These are phyloP conservation scores for Cynoglossus semilaevis DNA, from an alignment of 2,113 vertebrate species.

Conservation along the genomic window DNA sequence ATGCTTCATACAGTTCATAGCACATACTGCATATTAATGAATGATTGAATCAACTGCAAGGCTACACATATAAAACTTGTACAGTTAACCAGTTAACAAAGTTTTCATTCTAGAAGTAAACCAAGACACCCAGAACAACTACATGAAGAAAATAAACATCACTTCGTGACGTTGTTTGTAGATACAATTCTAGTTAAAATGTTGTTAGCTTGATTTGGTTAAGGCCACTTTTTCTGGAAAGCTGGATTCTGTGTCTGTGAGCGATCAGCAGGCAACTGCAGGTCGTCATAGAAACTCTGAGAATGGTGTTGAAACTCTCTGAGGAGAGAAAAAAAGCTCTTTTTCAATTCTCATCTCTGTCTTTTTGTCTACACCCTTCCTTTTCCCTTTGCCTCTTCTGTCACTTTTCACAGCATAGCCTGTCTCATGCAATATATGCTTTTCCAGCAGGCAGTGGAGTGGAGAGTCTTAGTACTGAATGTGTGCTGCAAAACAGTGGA, in stretches of 20 bases:
- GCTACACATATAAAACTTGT: too few species aligned
- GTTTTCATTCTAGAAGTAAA: too few species aligned
- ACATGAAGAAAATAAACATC: too few species aligned
- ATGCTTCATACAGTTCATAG: too few species aligned
- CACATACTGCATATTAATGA: too few species aligned
- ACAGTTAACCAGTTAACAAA: too few species aligned
- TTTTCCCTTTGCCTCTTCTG: constrained; percentile 6
- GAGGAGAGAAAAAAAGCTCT: constrained; percentile 52
- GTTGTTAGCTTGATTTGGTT: too few species aligned
- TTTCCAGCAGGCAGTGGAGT: constrained; percentile 14
- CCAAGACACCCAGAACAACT: too few species aligned
- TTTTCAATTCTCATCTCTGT: constrained; percentile 44
- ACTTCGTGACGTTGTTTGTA: too few species aligned
- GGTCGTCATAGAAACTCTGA: constrained; percentile 68
- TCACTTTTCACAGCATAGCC: constrained; percentile 4
- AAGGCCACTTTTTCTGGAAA: constrained; percentile 6
- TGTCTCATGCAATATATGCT: constrained; percentile 25
- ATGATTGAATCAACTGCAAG: too few species aligned
- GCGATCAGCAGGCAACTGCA: constrained; percentile 62
- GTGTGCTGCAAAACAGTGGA: neutral
- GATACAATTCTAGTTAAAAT: too few species aligned
- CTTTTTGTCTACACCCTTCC: constrained; percentile 26
- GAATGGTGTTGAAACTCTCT: constrained; percentile 61
- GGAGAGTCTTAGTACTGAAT: constrained; percentile 8
- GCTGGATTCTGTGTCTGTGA: constrained; percentile 51